These are phyloP conservation scores for Phycodurus eques DNA, from an alignment of 2,113 vertebrate species.

Conservation along the genomic window DNA sequence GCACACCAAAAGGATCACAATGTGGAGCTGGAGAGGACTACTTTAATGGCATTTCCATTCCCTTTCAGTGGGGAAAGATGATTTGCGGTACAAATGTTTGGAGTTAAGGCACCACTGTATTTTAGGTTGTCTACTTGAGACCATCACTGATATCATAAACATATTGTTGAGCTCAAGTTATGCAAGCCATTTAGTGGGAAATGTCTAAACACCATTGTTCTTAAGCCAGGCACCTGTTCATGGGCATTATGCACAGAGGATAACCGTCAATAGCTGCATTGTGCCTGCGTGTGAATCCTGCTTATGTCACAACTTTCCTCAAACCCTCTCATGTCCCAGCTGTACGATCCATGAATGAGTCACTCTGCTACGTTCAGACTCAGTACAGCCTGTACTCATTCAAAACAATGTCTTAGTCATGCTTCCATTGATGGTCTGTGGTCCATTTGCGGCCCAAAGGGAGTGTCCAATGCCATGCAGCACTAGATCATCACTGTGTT, in stretches of 20 bases:
- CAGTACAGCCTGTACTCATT: slow-evolving; percentile 43
- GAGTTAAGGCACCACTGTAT: no score
- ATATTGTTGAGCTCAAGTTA: not conserved
- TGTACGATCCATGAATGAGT: slow-evolving; percentile 32
- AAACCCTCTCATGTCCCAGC: slow-evolving; percentile 21
- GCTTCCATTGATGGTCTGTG: not conserved
- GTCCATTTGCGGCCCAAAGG: not conserved
- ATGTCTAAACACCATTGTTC: not conserved
- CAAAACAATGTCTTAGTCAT: slow-evolving; percentile 22
- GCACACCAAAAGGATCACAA: no score
- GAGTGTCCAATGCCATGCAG: slow-evolving; percentile 9
- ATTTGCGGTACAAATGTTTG: no score
- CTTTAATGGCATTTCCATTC: no score
- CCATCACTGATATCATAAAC: no score
- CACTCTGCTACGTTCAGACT: slow-evolving; percentile 5
- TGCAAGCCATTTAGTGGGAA: not conserved
- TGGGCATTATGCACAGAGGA: slow-evolving; percentile 11
- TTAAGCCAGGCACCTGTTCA: not conserved
- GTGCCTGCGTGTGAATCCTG: slow-evolving; percentile 14
- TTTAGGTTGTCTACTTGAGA: no score
- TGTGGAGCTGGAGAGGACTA: no score
- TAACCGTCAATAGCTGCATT: not conserved
- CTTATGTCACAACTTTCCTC: slow-evolving; percentile 23
- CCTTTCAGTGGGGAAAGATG: no score
- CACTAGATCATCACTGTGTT: slow-evolving; percentile 4